A percentile compares a stretch with the other conserved stretches of the same genome.
Evolutionary conservation across 1,140 invertebrate species (phyloP).

Genomic region (Geopemphigus sp.): DNA sequence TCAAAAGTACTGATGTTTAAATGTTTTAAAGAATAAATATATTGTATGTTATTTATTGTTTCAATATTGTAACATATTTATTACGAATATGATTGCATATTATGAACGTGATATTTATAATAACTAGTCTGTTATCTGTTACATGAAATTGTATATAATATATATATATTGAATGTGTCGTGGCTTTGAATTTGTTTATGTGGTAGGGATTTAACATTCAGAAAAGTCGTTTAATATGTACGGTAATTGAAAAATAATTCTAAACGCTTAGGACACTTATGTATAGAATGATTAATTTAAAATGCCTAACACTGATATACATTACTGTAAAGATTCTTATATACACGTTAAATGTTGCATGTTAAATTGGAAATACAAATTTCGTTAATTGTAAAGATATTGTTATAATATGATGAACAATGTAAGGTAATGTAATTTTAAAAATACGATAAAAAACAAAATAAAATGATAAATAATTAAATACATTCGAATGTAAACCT

Average conservation of each 20-base stretch:
- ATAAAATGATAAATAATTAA: too few relatives aligned
- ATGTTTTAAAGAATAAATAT: conserved; percentile 38
- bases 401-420: not conserved
- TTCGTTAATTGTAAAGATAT: conserved; percentile 4
- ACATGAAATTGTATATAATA: conserved; percentile 9
- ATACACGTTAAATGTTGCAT: not conserved
- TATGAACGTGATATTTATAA: conserved; percentile 47
- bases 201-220: not conserved
- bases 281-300: not conserved
- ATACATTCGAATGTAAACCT: too few relatives aligned
- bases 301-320: not conserved
- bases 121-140: conserved; percentile 44
- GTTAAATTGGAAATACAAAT: not conserved
- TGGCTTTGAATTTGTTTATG: not conserved
- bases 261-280: not conserved
- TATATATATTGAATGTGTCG: not conserved
- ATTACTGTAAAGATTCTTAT: not conserved
- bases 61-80: conserved; percentile 24
- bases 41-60: conserved; percentile 46
- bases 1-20: conserved; percentile 34
- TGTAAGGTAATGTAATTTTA: conserved; percentile 6
- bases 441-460: conserved; percentile 8
- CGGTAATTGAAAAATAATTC: not conserved
- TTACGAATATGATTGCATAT: conserved; percentile 13
- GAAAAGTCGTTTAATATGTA: not conserved